Evolutionary conservation across 1,140 invertebrate species (phyloP).

Genomic region (Hyles vespertilio): DNA sequence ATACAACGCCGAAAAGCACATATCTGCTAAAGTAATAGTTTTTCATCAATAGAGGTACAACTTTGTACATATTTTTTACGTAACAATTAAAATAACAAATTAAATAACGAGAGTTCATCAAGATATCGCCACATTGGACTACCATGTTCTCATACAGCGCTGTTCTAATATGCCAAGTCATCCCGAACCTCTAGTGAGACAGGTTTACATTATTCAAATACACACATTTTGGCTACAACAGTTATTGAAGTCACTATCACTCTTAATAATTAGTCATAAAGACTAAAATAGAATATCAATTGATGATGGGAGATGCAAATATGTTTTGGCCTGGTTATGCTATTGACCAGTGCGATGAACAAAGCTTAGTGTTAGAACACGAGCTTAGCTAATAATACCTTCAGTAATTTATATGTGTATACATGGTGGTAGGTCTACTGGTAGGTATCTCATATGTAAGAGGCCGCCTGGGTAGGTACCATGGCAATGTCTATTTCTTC

Average conservation of each 20-base stretch:
- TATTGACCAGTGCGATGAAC: slow-evolving; percentile 41
- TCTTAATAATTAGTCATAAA: slow-evolving; percentile 11
- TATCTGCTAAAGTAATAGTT: no score
- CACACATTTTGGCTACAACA: slow-evolving; percentile 35
- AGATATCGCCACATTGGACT: slow-evolving; percentile 20
- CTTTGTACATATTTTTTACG: no score
- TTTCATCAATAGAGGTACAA: no score
- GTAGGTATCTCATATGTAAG: no score
- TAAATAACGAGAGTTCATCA: no score
- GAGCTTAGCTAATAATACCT: slow-evolving; percentile 24
- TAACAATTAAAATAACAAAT: no score
- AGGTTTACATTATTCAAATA: slow-evolving; percentile 69
- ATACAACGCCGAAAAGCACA: no score
- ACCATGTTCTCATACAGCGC: slow-evolving; percentile 32
- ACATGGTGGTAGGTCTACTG: no score
- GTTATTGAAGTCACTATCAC: not conserved
- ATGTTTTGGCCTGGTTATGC: slow-evolving; percentile 11
- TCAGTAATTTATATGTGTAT: no score
- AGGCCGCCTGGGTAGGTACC: no score
- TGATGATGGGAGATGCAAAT: slow-evolving; percentile 3
- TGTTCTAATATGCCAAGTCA: slow-evolving; percentile 64
- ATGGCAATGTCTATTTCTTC: no score
- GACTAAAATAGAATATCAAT: slow-evolving; percentile 5
- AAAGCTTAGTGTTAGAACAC: slow-evolving; percentile 38
- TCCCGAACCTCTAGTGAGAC: slow-evolving; percentile 48